phyloP scores from a whole-genome alignment of 2,113 vertebrate genomes.

The Aphyosemion australe region DNA sequence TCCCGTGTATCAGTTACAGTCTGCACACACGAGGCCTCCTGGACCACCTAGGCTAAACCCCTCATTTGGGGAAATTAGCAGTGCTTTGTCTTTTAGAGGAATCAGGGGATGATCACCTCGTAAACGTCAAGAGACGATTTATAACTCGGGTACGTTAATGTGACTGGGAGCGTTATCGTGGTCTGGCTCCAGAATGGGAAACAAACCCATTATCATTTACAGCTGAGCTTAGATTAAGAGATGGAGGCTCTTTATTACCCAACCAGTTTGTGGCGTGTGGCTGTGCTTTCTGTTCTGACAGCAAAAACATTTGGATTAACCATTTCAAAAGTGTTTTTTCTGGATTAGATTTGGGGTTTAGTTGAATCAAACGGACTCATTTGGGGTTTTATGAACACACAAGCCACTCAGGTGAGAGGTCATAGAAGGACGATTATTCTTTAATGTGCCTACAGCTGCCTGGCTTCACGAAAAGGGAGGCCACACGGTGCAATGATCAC shows the following conservation, averaged over 20 bases:
- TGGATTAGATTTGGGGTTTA: slow-evolving; percentile 3
- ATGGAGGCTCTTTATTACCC: neutral
- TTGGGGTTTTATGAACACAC: too few species aligned
- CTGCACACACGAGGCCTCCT: neutral
- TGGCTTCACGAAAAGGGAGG: too few species aligned
- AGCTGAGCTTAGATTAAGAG: slow-evolving; percentile 9
- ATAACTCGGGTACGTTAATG: neutral
- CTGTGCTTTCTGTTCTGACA: neutral
- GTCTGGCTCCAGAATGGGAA: neutral
- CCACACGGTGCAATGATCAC: too few species aligned
- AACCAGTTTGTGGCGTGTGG: neutral
- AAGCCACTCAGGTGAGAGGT: neutral
- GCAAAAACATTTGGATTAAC: neutral
- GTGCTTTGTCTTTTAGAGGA: neutral
- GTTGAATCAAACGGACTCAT: neutral
- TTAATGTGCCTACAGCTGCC: neutral
- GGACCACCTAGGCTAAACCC: neutral
- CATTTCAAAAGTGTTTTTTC: neutral
- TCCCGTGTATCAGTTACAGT: neutral
- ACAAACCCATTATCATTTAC: neutral
- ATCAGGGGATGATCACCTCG: neutral
- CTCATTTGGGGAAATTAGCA: neutral
- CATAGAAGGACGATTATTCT: neutral
- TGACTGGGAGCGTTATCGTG: neutral
- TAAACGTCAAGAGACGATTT: neutral